Evolutionary conservation across 1,140 invertebrate species (phyloP).

Genomic region (Drosophila fuyamai): DNA sequence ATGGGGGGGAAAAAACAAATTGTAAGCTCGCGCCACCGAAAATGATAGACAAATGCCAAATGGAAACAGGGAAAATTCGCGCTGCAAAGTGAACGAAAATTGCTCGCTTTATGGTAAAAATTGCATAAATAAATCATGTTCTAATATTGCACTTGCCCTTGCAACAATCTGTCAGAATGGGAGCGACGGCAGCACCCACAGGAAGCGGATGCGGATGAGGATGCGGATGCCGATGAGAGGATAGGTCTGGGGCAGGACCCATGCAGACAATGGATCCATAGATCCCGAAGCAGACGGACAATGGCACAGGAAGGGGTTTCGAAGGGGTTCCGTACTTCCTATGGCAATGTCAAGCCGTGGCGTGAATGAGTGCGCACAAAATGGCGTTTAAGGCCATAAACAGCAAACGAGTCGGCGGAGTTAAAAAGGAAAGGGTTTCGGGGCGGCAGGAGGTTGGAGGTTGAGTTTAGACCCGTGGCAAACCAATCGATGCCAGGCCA

Average conservation of each 20-base stretch:
- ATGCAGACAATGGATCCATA: slow-evolving; percentile 38
- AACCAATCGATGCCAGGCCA: slow-evolving; percentile 74
- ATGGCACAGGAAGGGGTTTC: slow-evolving; percentile 30
- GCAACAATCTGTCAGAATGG: slow-evolving; percentile 78
- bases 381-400: slow-evolving; percentile 82
- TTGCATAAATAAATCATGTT: slow-evolving; percentile 84
- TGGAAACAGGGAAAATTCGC: slow-evolving; percentile 23
- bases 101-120: slow-evolving; percentile 69
- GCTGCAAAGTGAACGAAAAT: slow-evolving; percentile 32
- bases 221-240: slow-evolving; percentile 14
- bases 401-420: slow-evolving; percentile 37
- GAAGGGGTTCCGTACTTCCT: not conserved
- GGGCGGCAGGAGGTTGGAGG: not conserved
- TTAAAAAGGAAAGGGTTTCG: slow-evolving; percentile 7
- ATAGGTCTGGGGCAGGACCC: slow-evolving; percentile 2
- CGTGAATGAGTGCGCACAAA: slow-evolving; percentile 79
- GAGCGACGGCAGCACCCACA: slow-evolving; percentile 24
- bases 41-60: slow-evolving; percentile 77
- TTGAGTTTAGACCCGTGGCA: slow-evolving; percentile 43
- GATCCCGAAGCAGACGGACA: slow-evolving; percentile 32
- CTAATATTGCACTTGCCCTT: slow-evolving; percentile 83
- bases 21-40: slow-evolving; percentile 54
- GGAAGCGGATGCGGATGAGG: slow-evolving; percentile 30
- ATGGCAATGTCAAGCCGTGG: slow-evolving; percentile 53
- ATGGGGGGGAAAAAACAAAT: slow-evolving; percentile 58